phyloP scores from a whole-genome alignment of 2,888 invertebrate genomes.

The Electrophaes corylata region DNA sequence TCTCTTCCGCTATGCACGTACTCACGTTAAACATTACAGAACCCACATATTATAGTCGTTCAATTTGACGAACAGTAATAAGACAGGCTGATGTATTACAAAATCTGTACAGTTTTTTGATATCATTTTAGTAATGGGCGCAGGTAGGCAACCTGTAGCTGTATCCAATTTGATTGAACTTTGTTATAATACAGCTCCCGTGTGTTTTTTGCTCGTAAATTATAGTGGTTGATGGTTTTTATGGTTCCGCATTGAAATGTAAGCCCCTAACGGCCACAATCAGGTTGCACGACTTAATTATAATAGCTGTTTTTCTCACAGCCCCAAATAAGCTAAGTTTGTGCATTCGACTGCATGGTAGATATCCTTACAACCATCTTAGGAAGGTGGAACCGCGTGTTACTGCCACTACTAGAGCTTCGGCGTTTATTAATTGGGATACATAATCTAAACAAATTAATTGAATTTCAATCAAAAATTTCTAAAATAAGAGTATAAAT shows the following conservation, averaged over 20 bases:
- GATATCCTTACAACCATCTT: no score
- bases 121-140: conserved; percentile 1
- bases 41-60: neutral
- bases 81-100: conserved; percentile 4
- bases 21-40: conserved; percentile 1
- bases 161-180: conserved; percentile 21
- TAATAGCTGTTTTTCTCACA: no score
- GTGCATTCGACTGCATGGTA: no score
- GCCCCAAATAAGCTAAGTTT: no score
- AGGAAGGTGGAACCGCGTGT: no score
- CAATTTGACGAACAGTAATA: neutral
- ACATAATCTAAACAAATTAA: no score
- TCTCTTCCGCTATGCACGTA: neutral
- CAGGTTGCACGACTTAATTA: neutral
- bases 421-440: no score
- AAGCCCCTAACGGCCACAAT: no score
- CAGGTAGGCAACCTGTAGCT: conserved; percentile 11
- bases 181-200: conserved; percentile 22
- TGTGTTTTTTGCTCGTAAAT: conserved; percentile 21
- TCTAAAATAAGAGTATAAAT: no score
- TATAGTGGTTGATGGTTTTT: neutral
- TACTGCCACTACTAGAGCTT: no score
- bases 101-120: conserved; percentile 17
- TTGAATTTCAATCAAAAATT: no score
- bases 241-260: neutral